These are phyloP conservation scores for Oscheius sp. DNA, from an alignment of 1,140 invertebrate genomes.

Conservation along the genomic window DNA sequence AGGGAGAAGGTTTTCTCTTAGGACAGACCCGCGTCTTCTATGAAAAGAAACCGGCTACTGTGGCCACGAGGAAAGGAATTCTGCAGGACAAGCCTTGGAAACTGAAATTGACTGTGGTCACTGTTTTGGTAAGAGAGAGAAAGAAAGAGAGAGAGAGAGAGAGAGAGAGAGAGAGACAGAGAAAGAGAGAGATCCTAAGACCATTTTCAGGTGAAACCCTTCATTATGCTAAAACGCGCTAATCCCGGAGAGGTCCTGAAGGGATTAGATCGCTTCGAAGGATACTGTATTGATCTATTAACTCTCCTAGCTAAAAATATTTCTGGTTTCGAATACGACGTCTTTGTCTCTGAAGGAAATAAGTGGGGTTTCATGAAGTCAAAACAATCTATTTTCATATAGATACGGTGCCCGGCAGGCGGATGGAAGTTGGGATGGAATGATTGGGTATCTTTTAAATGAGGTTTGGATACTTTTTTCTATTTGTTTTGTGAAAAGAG, in stretches of 20 bases:
- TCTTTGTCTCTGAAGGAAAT: slow-evolving; percentile 34
- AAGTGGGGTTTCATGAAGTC: background rate
- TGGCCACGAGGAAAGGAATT: slow-evolving; percentile 25
- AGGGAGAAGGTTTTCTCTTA: slow-evolving; percentile 28
- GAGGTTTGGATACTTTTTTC: slow-evolving; percentile 27
- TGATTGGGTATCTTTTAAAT: slow-evolving; percentile 61
- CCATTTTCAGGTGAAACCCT: slow-evolving; percentile 50
- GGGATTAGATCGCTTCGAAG: slow-evolving; percentile 61
- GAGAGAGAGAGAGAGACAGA: no score
- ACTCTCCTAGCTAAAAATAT: slow-evolving; percentile 46
- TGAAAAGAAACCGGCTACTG: slow-evolving; percentile 13
- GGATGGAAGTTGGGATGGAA: slow-evolving; percentile 62
- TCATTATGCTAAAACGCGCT: slow-evolving; percentile 59
- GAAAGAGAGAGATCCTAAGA: no score
- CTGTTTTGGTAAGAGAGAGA: slow-evolving; percentile 52
- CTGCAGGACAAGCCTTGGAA: slow-evolving; percentile 30
- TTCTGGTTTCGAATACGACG: slow-evolving; percentile 51
- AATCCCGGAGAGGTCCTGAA: slow-evolving; percentile 38
- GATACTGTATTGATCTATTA: slow-evolving; percentile 61
- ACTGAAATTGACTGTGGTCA: slow-evolving; percentile 45
- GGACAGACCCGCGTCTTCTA: slow-evolving; percentile 13
- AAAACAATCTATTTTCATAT: slow-evolving; percentile 20
- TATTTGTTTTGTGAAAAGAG: background rate
- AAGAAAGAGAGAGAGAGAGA: no score
- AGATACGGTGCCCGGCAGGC: slow-evolving; percentile 47